Conservation (phyloP, 2,888 invertebrate genomes). For the Epirrhoe alternata region DNA sequence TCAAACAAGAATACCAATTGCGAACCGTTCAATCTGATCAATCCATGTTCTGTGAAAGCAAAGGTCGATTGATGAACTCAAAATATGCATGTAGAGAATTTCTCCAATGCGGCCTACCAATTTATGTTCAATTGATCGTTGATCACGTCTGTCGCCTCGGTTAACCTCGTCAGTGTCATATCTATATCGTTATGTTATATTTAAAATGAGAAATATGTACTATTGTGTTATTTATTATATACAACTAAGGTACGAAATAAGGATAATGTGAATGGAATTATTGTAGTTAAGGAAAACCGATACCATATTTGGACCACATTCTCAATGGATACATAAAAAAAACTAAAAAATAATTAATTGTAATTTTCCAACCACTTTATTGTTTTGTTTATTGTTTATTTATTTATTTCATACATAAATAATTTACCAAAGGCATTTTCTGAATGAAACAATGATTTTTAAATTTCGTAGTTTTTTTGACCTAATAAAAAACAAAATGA, state of each 20-base stretch:
- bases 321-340: too few relatives aligned
- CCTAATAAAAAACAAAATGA: too few relatives aligned
- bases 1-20: background rate
- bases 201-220: constrained; percentile 22
- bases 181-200: constrained; percentile 42
- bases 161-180: constrained; percentile 43
- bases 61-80: constrained; percentile 22
- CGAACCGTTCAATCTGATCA: background rate
- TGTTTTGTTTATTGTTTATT: too few relatives aligned
- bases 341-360: too few relatives aligned
- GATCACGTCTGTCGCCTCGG: constrained; percentile 54
- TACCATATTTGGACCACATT: background rate
- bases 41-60: constrained; percentile 5
- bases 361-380: too few relatives aligned
- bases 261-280: background rate
- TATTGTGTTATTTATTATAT: background rate
- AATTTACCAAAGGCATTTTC: too few relatives aligned
- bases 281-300: background rate
- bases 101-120: constrained; percentile 60
- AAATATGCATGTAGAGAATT: constrained; percentile 33
- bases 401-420: too few relatives aligned
- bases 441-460: too few relatives aligned
- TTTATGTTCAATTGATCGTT: constrained; percentile 72
- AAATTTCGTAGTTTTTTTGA: too few relatives aligned
- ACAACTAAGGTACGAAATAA: background rate